A percentile compares a stretch with the other conserved stretches of the same genome.
These are phyloP conservation scores for Flabesymbios commensalis DNA, from an alignment of 2,888 invertebrate genomes.

Conservation along the genomic window DNA sequence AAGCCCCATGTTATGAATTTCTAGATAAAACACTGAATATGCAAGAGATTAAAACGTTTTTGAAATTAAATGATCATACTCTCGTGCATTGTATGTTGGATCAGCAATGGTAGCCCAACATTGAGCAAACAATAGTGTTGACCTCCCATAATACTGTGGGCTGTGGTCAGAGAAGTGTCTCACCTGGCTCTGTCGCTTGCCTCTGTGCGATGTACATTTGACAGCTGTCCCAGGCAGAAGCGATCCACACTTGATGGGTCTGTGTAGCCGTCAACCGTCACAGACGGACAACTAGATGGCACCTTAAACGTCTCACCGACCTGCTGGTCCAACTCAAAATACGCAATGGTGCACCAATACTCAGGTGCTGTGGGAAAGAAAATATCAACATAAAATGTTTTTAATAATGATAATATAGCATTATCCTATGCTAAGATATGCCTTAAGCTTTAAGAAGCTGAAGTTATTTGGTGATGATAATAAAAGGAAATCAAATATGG, in stretches of 20 bases:
- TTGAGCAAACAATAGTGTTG: no score
- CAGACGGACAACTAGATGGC: slow-evolving; percentile 79
- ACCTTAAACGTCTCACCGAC: slow-evolving; percentile 69
- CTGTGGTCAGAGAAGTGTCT: background rate
- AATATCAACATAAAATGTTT: no score
- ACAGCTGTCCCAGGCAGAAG: slow-evolving; percentile 96
- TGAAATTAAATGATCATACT: no score
- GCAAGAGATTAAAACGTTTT: no score
- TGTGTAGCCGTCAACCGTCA: slow-evolving; percentile 95
- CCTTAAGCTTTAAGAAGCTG: no score
- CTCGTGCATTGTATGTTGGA: no score
- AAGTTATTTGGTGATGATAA: background rate
- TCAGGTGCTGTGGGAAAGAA: slow-evolving; percentile 65
- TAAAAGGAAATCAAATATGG: background rate
- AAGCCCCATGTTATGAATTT: no score
- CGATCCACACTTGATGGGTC: slow-evolving; percentile 97
- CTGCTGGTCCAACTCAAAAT: slow-evolving; percentile 98
- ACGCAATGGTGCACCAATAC: slow-evolving; percentile 99
- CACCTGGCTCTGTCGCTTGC: slow-evolving; percentile 59
- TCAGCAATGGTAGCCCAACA: no score
- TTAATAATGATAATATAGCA: no score
- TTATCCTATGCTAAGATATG: no score
- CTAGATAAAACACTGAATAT: no score
- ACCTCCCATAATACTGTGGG: no score
- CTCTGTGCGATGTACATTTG: slow-evolving; percentile 86